A percentile compares a stretch with the other conserved stretches of the same genome.
Conservation (phyloP, 1,140 invertebrate genomes). For the Halesus radiatus region DNA sequence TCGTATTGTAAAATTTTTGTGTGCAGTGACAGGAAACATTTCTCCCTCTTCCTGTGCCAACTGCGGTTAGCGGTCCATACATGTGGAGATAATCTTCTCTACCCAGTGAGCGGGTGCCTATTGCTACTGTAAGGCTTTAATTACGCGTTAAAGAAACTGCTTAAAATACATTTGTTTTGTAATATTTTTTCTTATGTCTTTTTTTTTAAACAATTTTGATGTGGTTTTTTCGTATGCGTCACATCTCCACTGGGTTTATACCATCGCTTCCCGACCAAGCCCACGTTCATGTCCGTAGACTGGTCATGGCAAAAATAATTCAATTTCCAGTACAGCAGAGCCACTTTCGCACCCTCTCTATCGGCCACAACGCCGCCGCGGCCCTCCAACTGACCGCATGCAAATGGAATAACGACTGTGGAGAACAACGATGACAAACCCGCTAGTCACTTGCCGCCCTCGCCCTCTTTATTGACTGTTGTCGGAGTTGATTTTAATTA, state of each 20-base stretch:
- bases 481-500: slow-evolving; percentile 14
- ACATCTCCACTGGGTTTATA: slow-evolving; percentile 11
- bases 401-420: slow-evolving; percentile 9
- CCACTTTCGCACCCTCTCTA: neutral
- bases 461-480: neutral
- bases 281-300: slow-evolving; percentile 5
- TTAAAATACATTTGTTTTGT: too few species aligned
- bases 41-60: too few species aligned
- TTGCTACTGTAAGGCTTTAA: too few species aligned
- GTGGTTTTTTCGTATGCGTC: neutral
- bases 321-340: neutral
- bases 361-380: neutral
- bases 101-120: too few species aligned
- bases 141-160: too few species aligned
- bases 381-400: slow-evolving; percentile 16
- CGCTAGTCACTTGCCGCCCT: neutral
- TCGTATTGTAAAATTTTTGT: too few species aligned
- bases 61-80: too few species aligned
- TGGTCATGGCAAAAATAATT: slow-evolving; percentile 39
- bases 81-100: too few species aligned
- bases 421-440: slow-evolving; percentile 16
- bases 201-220: too few species aligned
- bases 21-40: too few species aligned
- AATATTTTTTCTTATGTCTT: too few species aligned
- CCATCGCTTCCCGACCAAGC: slow-evolving; percentile 5